These are phyloP conservation scores for Macrobrachium rosenbergii DNA, from an alignment of 1,140 invertebrate genomes.

Conservation along the genomic window DNA sequence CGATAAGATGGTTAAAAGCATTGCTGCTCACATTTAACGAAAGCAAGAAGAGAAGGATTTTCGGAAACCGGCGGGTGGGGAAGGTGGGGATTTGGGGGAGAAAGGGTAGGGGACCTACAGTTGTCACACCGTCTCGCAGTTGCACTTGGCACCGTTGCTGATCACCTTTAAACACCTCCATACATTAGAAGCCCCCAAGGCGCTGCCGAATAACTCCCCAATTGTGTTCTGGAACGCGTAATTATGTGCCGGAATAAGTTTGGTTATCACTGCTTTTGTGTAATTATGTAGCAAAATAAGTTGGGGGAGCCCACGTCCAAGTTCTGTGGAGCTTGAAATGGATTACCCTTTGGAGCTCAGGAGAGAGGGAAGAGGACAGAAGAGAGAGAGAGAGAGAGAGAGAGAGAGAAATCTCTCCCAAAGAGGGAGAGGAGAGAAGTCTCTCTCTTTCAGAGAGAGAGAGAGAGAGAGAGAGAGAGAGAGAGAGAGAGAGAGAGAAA, in stretches of 20 bases:
- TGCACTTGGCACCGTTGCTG: background rate
- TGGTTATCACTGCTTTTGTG: constrained; percentile 10
- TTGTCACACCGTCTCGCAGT: background rate
- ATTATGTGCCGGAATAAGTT: constrained; percentile 15
- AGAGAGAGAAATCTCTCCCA: background rate
- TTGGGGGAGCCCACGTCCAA: background rate
- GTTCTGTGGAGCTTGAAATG: constrained; percentile 6
- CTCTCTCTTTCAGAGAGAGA: no score
- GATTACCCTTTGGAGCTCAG: background rate
- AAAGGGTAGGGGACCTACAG: background rate
- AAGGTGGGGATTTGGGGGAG: background rate
- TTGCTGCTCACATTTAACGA: background rate
- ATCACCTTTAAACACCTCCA: background rate
- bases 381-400: background rate
- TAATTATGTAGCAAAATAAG: constrained; percentile 5
- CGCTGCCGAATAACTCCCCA: background rate
- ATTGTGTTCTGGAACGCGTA: background rate
- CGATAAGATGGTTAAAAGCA: no score
- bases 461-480: constrained; percentile 25
- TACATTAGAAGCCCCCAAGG: no score
- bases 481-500: background rate
- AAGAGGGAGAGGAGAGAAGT: no score
- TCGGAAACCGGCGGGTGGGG: background rate
- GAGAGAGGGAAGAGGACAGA: background rate
- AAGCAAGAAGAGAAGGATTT: background rate